A percentile compares a stretch with the other conserved stretches of the same genome.
These are phyloP conservation scores for Hydraecia micacea DNA, from an alignment of 2,888 invertebrate genomes.

Conservation along the genomic window DNA sequence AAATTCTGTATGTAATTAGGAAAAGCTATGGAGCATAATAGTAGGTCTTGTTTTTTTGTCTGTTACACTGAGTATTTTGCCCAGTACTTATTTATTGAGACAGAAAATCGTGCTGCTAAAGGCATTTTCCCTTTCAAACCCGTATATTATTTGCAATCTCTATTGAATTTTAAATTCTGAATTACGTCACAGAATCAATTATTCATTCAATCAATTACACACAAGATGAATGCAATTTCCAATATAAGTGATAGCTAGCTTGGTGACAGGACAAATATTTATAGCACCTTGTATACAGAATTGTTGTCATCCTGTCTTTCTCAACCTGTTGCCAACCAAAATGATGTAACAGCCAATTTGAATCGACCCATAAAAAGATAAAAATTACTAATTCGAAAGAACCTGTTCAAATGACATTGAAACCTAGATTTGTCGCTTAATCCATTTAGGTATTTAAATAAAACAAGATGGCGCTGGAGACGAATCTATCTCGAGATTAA, in stretches of 20 bases:
- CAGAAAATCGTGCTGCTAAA: background rate
- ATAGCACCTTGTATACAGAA: constrained; percentile 1
- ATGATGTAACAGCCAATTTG: constrained; percentile 37
- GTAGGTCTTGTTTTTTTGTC: background rate
- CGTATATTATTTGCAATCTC: background rate
- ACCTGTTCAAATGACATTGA: constrained; percentile 57
- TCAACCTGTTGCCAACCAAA: constrained; percentile 32
- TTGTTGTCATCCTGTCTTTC: background rate
- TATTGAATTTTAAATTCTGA: constrained; percentile 1
- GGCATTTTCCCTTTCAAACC: constrained; percentile 13
- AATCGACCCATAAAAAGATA: constrained; percentile 13
- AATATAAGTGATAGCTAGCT: constrained; percentile 9
- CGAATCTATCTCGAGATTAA: constrained; percentile 23
- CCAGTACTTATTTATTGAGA: background rate
- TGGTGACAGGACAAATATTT: background rate
- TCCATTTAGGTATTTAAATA: constrained; percentile 47
- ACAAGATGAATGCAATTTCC: constrained; percentile 20
- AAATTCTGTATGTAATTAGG: background rate
- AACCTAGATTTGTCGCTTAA: constrained; percentile 41
- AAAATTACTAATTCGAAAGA: constrained; percentile 24
- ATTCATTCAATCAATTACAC: constrained; percentile 23
- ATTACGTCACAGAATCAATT: constrained; percentile 11
- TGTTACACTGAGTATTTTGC: background rate
- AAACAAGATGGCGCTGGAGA: constrained; percentile 29
- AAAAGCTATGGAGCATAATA: background rate